Conservation (phyloP, 1,140 invertebrate species). For the Aleiodes sp. region DNA sequence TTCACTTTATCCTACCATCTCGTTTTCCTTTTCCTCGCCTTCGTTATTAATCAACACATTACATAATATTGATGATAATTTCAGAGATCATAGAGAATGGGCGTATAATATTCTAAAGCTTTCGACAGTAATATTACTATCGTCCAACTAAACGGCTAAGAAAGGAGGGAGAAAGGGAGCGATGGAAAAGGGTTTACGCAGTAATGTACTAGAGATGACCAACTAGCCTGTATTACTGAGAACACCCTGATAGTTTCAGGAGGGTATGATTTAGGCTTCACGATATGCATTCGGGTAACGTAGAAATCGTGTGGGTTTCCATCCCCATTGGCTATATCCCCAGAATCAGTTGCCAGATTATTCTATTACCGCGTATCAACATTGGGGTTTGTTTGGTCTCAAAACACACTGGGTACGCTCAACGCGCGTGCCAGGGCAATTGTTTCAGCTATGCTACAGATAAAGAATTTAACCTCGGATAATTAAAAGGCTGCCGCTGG, state of each 20-base stretch:
- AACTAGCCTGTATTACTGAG: too few species aligned
- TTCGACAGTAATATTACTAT: too few species aligned
- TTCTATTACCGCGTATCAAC: constrained; percentile 70
- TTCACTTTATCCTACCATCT: neutral
- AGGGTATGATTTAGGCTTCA: neutral
- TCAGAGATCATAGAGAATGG: too few species aligned
- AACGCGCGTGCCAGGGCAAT: constrained; percentile 53
- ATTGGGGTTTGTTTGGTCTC: constrained; percentile 65
- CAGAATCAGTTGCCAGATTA: constrained; percentile 68
- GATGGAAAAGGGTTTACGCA: constrained; percentile 19
- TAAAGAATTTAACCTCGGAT: constrained; percentile 67
- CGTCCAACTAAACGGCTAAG: too few species aligned
- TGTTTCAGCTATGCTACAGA: constrained; percentile 61
- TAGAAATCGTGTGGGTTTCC: constrained; percentile 60
- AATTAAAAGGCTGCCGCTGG: constrained; percentile 60
- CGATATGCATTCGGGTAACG: constrained; percentile 31
- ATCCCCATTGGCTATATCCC: constrained; percentile 65
- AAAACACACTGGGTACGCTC: constrained; percentile 54
- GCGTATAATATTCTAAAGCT: too few species aligned
- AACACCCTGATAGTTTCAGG: too few species aligned
- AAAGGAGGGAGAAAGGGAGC: constrained; percentile 38
- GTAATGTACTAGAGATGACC: neutral
- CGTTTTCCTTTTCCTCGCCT: neutral
- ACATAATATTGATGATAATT: neutral
- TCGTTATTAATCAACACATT: neutral